Conservation (phyloP, 1,140 invertebrate species). For the Drosophila repletoides region DNA sequence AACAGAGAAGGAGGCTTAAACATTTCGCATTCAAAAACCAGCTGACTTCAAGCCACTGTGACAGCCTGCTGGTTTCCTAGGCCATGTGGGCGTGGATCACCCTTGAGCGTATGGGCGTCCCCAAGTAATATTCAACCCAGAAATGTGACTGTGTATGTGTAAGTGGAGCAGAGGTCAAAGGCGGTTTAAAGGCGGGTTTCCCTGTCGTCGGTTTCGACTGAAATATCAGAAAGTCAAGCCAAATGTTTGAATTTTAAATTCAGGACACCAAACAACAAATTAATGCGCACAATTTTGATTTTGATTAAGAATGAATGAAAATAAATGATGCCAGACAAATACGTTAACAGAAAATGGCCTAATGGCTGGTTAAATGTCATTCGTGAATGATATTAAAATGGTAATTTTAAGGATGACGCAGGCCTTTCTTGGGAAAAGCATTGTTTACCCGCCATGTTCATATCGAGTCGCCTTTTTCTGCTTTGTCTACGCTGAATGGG, state of each 20-base stretch:
- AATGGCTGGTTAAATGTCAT: neutral
- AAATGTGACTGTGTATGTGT: constrained; percentile 4
- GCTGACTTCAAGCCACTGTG: neutral
- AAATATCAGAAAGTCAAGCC: constrained; percentile 21
- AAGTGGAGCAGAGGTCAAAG: constrained; percentile 7
- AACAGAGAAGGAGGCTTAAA: constrained; percentile 25
- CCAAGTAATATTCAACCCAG: constrained; percentile 18
- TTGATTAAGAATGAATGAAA: constrained; percentile 44
- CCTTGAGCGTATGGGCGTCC: constrained; percentile 27
- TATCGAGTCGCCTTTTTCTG: no score
- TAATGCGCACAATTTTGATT: constrained; percentile 44
- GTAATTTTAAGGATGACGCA: constrained; percentile 13
- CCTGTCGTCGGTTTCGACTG: neutral
- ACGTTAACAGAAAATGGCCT: constrained; percentile 5
- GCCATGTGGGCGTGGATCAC: constrained; percentile 13
- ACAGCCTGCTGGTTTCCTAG: neutral
- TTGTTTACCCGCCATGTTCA: neutral
- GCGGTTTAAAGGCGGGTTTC: constrained; percentile 4
- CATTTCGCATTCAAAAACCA: constrained; percentile 63
- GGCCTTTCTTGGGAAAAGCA: constrained; percentile 6
- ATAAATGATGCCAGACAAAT: constrained; percentile 16
- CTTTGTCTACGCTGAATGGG: no score
- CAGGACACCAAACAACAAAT: constrained; percentile 31
- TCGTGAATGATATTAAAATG: constrained; percentile 31
- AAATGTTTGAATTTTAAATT: constrained; percentile 33